Conservation (phyloP, 2,113 vertebrate species). For the Prochilodus magdalenae region DNA sequence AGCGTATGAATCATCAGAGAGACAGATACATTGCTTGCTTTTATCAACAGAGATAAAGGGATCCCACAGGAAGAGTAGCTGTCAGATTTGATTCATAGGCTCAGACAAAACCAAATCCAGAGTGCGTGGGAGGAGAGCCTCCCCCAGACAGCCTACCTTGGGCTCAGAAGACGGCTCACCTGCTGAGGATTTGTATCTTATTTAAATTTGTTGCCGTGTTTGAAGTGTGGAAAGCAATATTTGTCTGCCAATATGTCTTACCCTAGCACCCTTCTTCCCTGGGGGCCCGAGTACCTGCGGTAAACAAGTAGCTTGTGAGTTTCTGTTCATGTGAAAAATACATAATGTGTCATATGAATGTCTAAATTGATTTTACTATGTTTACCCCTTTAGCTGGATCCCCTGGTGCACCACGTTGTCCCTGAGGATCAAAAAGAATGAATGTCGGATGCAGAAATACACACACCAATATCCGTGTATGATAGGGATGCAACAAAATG, state of each 20-base stretch:
- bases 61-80: slow-evolving; percentile 20
- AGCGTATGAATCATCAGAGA: slow-evolving; percentile 54
- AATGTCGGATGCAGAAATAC: background rate
- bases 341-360: background rate
- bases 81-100: slow-evolving; percentile 20
- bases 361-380: background rate
- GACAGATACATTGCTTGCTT: slow-evolving; percentile 52
- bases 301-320: background rate
- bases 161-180: slow-evolving; percentile 5
- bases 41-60: slow-evolving; percentile 48
- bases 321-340: background rate
- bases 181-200: background rate
- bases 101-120: slow-evolving; percentile 3
- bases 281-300: slow-evolving; percentile 84
- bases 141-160: slow-evolving; percentile 7
- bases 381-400: slow-evolving; percentile 87
- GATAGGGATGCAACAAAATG: no score
- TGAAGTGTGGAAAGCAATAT: background rate
- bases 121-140: background rate
- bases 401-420: slow-evolving; percentile 80
- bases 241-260: slow-evolving; percentile 65
- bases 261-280: slow-evolving; percentile 85
- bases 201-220: slow-evolving; percentile 3
- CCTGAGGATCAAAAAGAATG: slow-evolving; percentile 62
- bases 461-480: background rate